Conservation (phyloP, 2,113 vertebrate species). For the Cinclus cinclus region DNA sequence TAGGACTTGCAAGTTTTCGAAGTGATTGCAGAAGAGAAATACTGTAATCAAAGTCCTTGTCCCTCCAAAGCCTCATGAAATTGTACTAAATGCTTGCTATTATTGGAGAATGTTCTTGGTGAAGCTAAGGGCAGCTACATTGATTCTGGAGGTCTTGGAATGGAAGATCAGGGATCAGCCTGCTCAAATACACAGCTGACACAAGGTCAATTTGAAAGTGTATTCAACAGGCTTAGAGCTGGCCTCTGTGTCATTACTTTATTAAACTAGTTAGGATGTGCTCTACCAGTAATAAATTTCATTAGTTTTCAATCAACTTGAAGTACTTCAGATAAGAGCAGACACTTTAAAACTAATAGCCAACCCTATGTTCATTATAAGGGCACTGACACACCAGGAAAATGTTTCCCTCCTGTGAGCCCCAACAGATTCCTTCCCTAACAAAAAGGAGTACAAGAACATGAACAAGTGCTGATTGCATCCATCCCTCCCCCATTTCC, state of each 20-base stretch:
- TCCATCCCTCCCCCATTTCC: not conserved
- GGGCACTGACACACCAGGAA: not conserved
- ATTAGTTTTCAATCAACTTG: constrained; percentile 5
- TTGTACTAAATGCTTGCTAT: not conserved
- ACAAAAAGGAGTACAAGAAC: not conserved
- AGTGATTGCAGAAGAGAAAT: constrained; percentile 30
- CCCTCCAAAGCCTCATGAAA: constrained; percentile 7
- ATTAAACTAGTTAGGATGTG: not conserved
- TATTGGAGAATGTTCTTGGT: not conserved
- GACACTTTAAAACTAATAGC: constrained; percentile 14
- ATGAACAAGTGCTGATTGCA: not conserved
- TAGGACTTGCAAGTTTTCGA: constrained; percentile 20
- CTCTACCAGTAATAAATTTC: constrained; percentile 19
- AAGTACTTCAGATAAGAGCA: not conserved
- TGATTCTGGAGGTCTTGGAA: not conserved
- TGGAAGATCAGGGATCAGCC: not conserved
- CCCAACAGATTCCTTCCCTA: not conserved
- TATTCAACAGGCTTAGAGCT: not conserved
- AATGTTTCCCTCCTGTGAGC: not conserved
- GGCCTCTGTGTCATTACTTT: not conserved
- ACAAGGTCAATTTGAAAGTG: not conserved
- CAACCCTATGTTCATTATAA: not conserved
- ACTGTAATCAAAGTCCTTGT: constrained; percentile 19
- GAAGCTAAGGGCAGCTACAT: not conserved
- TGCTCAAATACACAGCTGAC: not conserved